Evolutionary conservation across 2,888 invertebrate genomes (phyloP).

Genomic region (Amphipyra berbera): DNA sequence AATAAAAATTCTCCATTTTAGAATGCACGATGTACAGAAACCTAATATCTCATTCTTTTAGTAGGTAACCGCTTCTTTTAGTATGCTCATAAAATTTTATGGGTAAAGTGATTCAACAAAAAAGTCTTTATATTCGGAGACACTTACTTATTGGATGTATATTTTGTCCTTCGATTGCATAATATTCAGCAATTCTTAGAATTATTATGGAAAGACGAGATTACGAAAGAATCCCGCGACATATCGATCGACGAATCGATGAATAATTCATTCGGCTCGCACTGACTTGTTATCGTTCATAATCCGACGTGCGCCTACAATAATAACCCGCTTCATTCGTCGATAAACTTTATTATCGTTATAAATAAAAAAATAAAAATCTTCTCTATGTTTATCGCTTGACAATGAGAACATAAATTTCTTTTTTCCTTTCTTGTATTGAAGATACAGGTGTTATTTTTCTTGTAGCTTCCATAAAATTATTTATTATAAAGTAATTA

Average conservation of each 20-base stretch:
- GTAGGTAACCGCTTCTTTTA: too few species aligned
- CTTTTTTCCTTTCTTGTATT: slow-evolving; percentile 36
- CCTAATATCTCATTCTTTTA: too few species aligned
- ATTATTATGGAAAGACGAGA: slow-evolving; percentile 31
- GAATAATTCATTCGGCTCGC: slow-evolving; percentile 65
- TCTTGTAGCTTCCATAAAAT: too few species aligned
- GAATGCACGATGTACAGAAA: too few species aligned
- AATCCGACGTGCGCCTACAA: slow-evolving; percentile 63
- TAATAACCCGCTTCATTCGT: slow-evolving; percentile 58
- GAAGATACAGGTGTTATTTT: slow-evolving; percentile 14
- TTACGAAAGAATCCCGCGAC: slow-evolving; percentile 36
- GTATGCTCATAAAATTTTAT: too few species aligned
- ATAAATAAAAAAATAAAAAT: slow-evolving; percentile 40
- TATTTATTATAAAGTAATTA: too few species aligned
- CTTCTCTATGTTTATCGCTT: slow-evolving; percentile 34
- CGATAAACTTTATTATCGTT: slow-evolving; percentile 51
- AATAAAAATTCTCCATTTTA: too few species aligned
- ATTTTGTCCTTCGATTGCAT: not conserved
- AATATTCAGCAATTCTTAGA: slow-evolving; percentile 11
- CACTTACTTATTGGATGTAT: not conserved
- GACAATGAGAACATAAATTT: slow-evolving; percentile 25
- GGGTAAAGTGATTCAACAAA: not conserved
- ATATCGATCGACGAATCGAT: slow-evolving; percentile 58
- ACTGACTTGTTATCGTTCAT: slow-evolving; percentile 66
- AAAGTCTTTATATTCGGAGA: not conserved